Percentiles rank a stretch among this genome's conserved stretches.
These are phyloP conservation scores for Xylota sylvarum DNA, from an alignment of 2,888 invertebrate genomes.

Conservation along the genomic window DNA sequence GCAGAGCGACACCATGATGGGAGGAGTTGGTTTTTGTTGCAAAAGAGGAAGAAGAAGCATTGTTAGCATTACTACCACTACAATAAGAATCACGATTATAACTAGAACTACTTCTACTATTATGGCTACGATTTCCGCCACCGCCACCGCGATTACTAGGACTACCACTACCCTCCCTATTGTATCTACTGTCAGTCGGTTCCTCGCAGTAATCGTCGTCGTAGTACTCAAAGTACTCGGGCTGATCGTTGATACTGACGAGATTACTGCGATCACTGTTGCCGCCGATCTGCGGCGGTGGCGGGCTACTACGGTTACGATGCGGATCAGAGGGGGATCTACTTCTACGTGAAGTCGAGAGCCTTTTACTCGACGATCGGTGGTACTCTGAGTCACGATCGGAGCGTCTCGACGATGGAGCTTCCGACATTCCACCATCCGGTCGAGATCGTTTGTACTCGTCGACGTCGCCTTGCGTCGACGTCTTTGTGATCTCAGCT, in stretches of 20 bases:
- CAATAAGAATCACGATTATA: constrained; percentile 85
- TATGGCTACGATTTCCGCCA: constrained; percentile 68
- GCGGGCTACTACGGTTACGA: constrained; percentile 78
- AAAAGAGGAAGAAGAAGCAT: constrained; percentile 88
- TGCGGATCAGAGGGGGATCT: constrained; percentile 62
- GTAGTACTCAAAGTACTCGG: constrained; percentile 86
- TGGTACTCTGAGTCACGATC: constrained; percentile 71
- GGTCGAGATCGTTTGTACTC: constrained; percentile 78
- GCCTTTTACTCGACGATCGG: constrained; percentile 71
- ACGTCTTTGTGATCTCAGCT: constrained; percentile 60
- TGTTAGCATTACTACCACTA: constrained; percentile 87
- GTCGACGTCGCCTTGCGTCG: constrained; percentile 34
- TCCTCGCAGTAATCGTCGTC: constrained; percentile 75
- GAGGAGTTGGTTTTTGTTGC: constrained; percentile 82
- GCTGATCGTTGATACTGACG: constrained; percentile 86
- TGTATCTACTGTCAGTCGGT: constrained; percentile 6
- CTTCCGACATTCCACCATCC: constrained; percentile 77
- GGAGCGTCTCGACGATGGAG: constrained; percentile 42
- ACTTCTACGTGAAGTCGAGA: constrained; percentile 64
- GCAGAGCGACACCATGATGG: constrained; percentile 84
- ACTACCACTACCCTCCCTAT: constrained; percentile 57
- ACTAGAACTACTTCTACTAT: constrained; percentile 83
- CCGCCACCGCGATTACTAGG: constrained; percentile 51
- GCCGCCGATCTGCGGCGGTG: constrained; percentile 77
- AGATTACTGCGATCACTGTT: constrained; percentile 83